A percentile compares a stretch with the other conserved stretches of the same genome.
These are phyloP conservation scores for Pseudococcus viburni DNA, from an alignment of 2,888 invertebrate genomes.

Conservation along the genomic window DNA sequence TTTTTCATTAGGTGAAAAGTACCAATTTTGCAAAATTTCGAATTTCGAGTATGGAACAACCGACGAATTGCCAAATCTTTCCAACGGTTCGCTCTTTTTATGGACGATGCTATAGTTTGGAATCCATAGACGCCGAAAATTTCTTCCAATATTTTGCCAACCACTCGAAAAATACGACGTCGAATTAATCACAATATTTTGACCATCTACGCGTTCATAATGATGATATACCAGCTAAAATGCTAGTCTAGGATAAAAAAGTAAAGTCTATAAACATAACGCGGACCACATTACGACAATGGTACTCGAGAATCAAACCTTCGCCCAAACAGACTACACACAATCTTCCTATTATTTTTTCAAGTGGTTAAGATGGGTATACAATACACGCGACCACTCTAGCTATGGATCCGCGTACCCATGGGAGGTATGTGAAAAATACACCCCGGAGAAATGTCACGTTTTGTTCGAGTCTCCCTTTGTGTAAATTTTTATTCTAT, in stretches of 20 bases:
- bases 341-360: constrained; percentile 64
- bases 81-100: too few species aligned
- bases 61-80: too few species aligned
- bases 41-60: too few species aligned
- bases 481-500: constrained; percentile 45
- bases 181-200: constrained; percentile 10
- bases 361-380: constrained; percentile 61
- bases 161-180: background rate
- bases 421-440: constrained; percentile 65
- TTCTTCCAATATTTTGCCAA: too few species aligned
- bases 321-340: constrained; percentile 61
- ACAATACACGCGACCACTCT: constrained; percentile 65
- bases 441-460: constrained; percentile 66
- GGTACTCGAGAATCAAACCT: constrained; percentile 63
- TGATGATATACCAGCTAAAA: background rate
- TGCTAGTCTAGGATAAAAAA: background rate
- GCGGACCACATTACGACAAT: constrained; percentile 47
- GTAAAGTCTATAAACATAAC: background rate
- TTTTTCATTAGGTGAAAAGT: background rate
- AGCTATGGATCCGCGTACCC: constrained; percentile 51
- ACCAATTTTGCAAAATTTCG: too few species aligned
- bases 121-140: too few species aligned
- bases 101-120: too few species aligned
- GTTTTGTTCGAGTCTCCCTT: constrained; percentile 62
- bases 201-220: constrained; percentile 5